Base-by-base conservation (phyloP, 2,888 invertebrate species). In the Macaria notata region DNA sequence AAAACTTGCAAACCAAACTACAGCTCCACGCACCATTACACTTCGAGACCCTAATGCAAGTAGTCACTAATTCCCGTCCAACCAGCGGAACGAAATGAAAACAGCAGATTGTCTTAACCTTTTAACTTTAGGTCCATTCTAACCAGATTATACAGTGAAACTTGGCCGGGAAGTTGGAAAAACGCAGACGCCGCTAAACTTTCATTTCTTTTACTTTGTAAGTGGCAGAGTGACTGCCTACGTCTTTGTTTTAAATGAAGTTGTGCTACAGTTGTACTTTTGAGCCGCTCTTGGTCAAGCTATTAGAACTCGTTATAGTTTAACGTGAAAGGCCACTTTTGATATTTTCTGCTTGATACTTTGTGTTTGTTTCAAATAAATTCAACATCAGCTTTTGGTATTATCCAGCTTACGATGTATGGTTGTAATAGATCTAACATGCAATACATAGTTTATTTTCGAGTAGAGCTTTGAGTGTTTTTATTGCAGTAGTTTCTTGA, bases 41-140 rank as follows among this genome's bases (percentile, higher is more conserved):
- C 38, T 46, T 51, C 43, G 62, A 59, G 19, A 65, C 56, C 54
- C 57, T 56, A 54, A 61, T 54, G 30, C 51, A 46, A 49, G 46
- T 39, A 4, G 61, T 62, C 64, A 58, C 53, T 65, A 54, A 71
- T 71, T 65, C 59, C 56, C 49, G 53, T 59, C 64, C 61, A 61
- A 70, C 68, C 68, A 66, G 61, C 65, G 59, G 63, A 68, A 64
- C 59, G 56, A 59, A 64, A 64, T 62, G 55, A 59, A 60, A 61
- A 51, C 58, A 61, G 61, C 63, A 62, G 68, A 66, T 68, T 69
- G 71, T 71, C 68, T 65, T 58, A 56, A 60, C 60, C 66, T 73
- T 73, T 72, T 69, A 71, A 71, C 70, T 71, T 70, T 61, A 69
- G 62, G 65, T 62, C 61, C 69, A 66, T 70, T 71, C 64, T 69